Conservation (phyloP, 2,113 vertebrate genomes). For the Eonycteris spelaea region DNA sequence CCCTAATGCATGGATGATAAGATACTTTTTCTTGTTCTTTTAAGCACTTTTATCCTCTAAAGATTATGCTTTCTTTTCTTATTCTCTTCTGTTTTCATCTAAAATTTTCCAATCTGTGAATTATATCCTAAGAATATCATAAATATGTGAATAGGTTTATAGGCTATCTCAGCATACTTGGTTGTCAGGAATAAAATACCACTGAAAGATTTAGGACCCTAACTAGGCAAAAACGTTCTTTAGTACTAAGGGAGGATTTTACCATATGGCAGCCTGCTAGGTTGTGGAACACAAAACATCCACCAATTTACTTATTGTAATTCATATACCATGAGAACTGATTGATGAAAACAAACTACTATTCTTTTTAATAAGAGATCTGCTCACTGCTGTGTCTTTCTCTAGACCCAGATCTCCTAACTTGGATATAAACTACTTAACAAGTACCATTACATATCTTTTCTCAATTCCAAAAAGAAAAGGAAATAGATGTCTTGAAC, state of each 20-base stretch:
- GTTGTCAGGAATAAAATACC: conserved; percentile 60
- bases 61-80: conserved; percentile 30
- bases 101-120: conserved; percentile 53
- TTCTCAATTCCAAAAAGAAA: conserved; percentile 53
- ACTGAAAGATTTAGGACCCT: conserved; percentile 53
- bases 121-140: conserved; percentile 54
- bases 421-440: conserved; percentile 52
- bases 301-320: conserved; percentile 37
- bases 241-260: conserved; percentile 35
- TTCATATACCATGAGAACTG: conserved; percentile 22
- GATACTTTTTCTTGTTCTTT: conserved; percentile 43
- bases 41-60: not conserved
- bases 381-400: conserved; percentile 20
- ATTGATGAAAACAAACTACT: not conserved
- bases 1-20: conserved; percentile 34
- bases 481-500: conserved; percentile 26
- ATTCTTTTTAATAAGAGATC: conserved; percentile 41
- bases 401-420: conserved; percentile 7
- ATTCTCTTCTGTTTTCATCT: conserved; percentile 39
- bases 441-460: conserved; percentile 39
- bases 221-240: conserved; percentile 33
- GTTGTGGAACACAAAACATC: conserved; percentile 24
- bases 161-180: conserved; percentile 48
- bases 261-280: conserved; percentile 54
- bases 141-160: conserved; percentile 63